Conservation (phyloP, 92 coral and sea anemone genomes). For the Heliopora coerulea region DNA sequence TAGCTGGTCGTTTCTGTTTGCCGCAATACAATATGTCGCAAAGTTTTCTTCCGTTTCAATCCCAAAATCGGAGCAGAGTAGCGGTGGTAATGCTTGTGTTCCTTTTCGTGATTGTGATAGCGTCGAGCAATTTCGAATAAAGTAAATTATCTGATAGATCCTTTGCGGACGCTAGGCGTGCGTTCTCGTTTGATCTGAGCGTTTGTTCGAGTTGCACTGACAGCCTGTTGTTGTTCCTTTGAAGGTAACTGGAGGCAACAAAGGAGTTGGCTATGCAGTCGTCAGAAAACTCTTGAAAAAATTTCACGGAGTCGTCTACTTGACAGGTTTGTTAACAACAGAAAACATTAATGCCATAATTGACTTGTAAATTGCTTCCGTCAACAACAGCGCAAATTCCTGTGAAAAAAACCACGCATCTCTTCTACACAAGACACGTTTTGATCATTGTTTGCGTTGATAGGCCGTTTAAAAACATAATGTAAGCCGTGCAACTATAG, state of each 20-base stretch:
- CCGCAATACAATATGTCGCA: slow-evolving; percentile 33
- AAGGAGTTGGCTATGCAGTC: slow-evolving; percentile 41
- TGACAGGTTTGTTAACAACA: slow-evolving; percentile 30
- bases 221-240: background rate
- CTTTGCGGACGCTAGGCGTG: too few relatives aligned
- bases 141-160: too few relatives aligned
- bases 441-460: too few relatives aligned
- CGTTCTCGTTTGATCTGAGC: too few relatives aligned
- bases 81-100: slow-evolving; percentile 31
- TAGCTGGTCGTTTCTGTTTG: slow-evolving; percentile 15
- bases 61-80: slow-evolving; percentile 31
- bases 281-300: slow-evolving; percentile 35
- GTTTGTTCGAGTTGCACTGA: background rate
- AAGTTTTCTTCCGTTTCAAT: slow-evolving; percentile 34
- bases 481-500: too few relatives aligned
- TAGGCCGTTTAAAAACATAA: too few relatives aligned
- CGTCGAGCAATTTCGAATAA: too few relatives aligned
- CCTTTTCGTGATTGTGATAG: too few relatives aligned
- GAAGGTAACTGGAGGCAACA: slow-evolving; percentile 42
- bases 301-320: slow-evolving; percentile 37
- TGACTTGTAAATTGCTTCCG: slow-evolving; percentile 31
- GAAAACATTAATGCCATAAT: slow-evolving; percentile 1
- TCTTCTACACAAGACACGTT: too few relatives aligned
- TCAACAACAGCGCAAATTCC: slow-evolving; percentile 32
- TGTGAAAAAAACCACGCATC: background rate